These are phyloP conservation scores for Lagenorhynchus albirostris DNA, from an alignment of 2,113 vertebrate genomes.

Conservation along the genomic window DNA sequence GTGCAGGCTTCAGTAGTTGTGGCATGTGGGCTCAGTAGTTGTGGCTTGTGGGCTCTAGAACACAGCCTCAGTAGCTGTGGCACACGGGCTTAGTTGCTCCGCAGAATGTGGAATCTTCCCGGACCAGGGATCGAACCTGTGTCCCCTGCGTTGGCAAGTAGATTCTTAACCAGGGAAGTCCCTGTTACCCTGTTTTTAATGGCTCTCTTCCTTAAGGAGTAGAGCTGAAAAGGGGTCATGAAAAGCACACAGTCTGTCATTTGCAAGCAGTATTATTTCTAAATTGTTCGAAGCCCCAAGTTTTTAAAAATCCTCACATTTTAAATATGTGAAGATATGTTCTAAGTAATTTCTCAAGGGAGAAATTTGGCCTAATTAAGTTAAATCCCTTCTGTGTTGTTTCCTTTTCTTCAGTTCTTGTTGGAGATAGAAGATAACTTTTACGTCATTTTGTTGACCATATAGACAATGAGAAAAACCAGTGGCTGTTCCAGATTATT, in stretches of 20 bases:
- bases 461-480: not conserved
- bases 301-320: not conserved
- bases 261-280: not conserved
- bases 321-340: not conserved
- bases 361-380: not conserved
- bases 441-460: not conserved
- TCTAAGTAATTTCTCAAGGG: not conserved
- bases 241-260: not conserved
- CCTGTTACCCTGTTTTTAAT: not conserved
- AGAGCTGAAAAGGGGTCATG: not conserved
- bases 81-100: too few species aligned
- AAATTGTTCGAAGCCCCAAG: not conserved
- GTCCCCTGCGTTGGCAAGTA: too few species aligned
- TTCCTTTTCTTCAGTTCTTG: not conserved
- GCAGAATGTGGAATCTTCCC: too few species aligned
- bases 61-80: too few species aligned
- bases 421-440: not conserved
- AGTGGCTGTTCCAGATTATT: not conserved
- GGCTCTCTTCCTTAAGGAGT: not conserved
- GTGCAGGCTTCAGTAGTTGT: too few species aligned
- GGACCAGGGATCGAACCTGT: too few species aligned
- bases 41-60: too few species aligned
- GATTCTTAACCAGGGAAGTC: too few species aligned
- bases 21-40: too few species aligned
- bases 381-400: not conserved